These are phyloP conservation scores for Saguinus imperator DNA, from an alignment of 2,113 vertebrate species.

Conservation along the genomic window DNA sequence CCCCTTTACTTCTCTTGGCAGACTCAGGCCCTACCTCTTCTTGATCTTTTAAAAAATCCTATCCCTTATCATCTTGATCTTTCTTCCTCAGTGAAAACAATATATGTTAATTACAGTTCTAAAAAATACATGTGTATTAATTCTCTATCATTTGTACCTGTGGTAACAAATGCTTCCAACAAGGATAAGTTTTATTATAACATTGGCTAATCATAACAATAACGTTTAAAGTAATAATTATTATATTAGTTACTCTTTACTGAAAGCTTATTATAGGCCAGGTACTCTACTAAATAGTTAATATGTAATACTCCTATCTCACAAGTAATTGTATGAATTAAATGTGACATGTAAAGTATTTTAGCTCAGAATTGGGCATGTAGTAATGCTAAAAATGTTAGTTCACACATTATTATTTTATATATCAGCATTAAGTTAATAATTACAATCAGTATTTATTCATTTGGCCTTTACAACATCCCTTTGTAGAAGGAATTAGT, in stretches of 20 bases:
- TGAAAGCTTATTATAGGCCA: slow-evolving; percentile 43
- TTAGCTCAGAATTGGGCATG: background rate
- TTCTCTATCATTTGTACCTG: slow-evolving; percentile 59
- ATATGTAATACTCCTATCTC: slow-evolving; percentile 34
- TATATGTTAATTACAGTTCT: background rate
- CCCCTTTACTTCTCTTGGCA: background rate
- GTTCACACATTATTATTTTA: background rate
- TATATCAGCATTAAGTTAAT: background rate
- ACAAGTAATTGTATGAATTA: slow-evolving; percentile 29
- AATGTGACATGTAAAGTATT: background rate
- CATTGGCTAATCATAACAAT: slow-evolving; percentile 49
- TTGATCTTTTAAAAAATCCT: background rate
- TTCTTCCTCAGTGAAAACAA: slow-evolving; percentile 1
- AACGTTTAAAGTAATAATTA: slow-evolving; percentile 53
- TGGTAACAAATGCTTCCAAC: slow-evolving; percentile 62
- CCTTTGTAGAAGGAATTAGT: background rate
- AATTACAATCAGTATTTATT: background rate
- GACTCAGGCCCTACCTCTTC: accelerated
- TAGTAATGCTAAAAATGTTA: background rate
- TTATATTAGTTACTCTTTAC: slow-evolving; percentile 57
- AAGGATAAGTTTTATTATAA: slow-evolving; percentile 46
- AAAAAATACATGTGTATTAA: background rate
- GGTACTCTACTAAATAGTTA: slow-evolving; percentile 49
- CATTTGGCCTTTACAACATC: background rate
- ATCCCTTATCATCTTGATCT: background rate